Base-by-base conservation (phyloP, 2,797 vertebrate species). In the Melopsittacus undulatus region DNA sequence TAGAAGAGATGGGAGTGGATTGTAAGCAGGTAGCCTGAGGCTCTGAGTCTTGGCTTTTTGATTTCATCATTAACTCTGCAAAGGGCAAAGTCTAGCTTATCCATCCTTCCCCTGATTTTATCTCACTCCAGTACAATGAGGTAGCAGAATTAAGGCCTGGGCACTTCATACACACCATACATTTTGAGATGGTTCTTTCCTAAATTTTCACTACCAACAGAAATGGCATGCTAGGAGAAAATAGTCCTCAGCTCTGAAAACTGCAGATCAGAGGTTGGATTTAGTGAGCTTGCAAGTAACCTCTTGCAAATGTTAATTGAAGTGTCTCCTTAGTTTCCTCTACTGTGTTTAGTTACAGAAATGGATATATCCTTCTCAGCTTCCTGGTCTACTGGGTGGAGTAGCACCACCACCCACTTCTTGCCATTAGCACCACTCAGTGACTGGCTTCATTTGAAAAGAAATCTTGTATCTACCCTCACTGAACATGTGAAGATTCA, bases 11-110 rank as follows among this genome's bases (percentile, higher is more conserved):
- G 49, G 64, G 38, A 78, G 36, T 10, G 52, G 62, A 46, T 63
- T 85, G 27, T 63, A 70, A 89, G 67, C 40, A 84, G 69, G 48
- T 74, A 69, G 59, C 77, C 79, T 79, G 51, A 73, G 79, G 69
- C 73, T 92, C 83, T 85, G 30, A 79, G 54, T 59, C 52, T 46
- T 75, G 66, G 59, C 46, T 36, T 77, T 95, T 88, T 10, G 3
- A 43, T 94, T 54, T 48, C 51, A 32, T 74, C 62, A 68, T 68
- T 15, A 79, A 66, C 49, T 90, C 38, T 90, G 63, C 45, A 67
- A 68, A 89, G 42, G 48, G 21, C 45, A 75, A 61, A 89, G 49
- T 85, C 27, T 57, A 52, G 9, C 40, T 79, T 36, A 42, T 81
- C 59, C 20, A 21, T 84, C 76, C 43, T 82, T 79, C 56, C 26